Conservation (phyloP, 1,140 invertebrate genomes). For the Drosophila burlai region DNA sequence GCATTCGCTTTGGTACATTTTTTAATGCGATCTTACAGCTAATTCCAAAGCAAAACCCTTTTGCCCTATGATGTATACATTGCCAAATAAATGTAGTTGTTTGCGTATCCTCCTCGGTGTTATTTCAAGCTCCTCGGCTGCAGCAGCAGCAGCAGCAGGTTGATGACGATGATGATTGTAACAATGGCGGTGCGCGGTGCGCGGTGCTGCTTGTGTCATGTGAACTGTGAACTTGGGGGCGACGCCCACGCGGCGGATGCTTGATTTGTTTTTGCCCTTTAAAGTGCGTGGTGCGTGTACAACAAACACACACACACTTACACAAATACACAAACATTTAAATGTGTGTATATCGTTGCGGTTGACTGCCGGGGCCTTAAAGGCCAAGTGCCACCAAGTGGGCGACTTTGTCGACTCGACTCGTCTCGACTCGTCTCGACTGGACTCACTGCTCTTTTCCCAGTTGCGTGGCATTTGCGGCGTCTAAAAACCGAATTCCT, state of each 20-base stretch:
- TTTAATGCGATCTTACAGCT: not conserved
- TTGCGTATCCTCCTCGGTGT: not conserved
- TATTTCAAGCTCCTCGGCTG: slow-evolving; percentile 22
- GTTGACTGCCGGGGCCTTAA: slow-evolving; percentile 31
- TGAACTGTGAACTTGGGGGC: slow-evolving; percentile 48
- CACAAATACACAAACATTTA: not conserved
- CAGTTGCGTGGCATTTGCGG: slow-evolving; percentile 43
- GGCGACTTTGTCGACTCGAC: slow-evolving; percentile 16
- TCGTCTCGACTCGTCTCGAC: slow-evolving; percentile 1
- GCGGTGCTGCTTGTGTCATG: slow-evolving; percentile 19
- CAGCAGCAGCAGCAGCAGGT: slow-evolving; percentile 5
- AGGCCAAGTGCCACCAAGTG: slow-evolving; percentile 35
- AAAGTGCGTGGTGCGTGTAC: slow-evolving; percentile 42
- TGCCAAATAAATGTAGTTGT: slow-evolving; percentile 30
- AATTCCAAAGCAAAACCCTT: not conserved
- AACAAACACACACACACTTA: not conserved
- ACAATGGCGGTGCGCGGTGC: slow-evolving; percentile 12
- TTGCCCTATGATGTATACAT: not conserved
- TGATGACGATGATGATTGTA: slow-evolving; percentile 1
- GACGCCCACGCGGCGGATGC: slow-evolving; percentile 48
- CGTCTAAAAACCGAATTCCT: slow-evolving; percentile 17
- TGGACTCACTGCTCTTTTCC: slow-evolving; percentile 22
- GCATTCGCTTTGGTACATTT: not conserved
- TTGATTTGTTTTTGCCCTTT: slow-evolving; percentile 51
- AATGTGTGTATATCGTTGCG: slow-evolving; percentile 5